Conservation (phyloP, 1,140 invertebrate species). For the Latrodectus geometricus region DNA sequence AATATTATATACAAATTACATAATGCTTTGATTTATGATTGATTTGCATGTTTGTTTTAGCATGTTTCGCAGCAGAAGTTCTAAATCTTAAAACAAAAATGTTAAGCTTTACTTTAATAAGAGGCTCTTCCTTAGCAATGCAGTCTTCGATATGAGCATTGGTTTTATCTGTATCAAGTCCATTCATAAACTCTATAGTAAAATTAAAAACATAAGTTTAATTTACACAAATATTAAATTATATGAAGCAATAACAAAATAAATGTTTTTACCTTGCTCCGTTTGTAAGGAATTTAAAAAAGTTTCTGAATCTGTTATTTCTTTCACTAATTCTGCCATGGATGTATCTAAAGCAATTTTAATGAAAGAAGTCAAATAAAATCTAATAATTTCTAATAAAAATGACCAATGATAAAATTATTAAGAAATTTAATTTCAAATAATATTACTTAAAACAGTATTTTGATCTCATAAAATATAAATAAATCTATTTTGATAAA, state of each 20-base stretch:
- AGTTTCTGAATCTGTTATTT: conserved; percentile 76
- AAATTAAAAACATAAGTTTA: conserved; percentile 4
- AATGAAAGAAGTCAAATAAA: no score
- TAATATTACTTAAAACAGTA: no score
- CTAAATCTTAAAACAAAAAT: no score
- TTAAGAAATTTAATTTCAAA: no score
- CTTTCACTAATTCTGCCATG: conserved; percentile 82
- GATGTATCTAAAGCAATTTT: conserved; percentile 75
- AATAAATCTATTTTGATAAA: no score
- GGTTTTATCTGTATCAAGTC: conserved; percentile 89
- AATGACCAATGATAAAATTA: no score
- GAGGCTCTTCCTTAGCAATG: conserved; percentile 84
- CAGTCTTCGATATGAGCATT: conserved; percentile 90
- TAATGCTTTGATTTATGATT: no score
- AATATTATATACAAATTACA: not conserved
- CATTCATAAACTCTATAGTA: conserved; percentile 83
- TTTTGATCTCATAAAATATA: no score
- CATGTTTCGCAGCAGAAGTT: no score
- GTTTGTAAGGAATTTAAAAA: conserved; percentile 78
- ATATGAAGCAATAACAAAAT: not conserved
- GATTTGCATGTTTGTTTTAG: no score
- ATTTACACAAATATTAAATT: not conserved
- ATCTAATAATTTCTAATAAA: no score
- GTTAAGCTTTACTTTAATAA: conserved; percentile 75
- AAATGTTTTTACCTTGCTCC: conserved; percentile 77